Conservation (phyloP, 2,797 vertebrate genomes). For the Podarcis lilfordi region DNA sequence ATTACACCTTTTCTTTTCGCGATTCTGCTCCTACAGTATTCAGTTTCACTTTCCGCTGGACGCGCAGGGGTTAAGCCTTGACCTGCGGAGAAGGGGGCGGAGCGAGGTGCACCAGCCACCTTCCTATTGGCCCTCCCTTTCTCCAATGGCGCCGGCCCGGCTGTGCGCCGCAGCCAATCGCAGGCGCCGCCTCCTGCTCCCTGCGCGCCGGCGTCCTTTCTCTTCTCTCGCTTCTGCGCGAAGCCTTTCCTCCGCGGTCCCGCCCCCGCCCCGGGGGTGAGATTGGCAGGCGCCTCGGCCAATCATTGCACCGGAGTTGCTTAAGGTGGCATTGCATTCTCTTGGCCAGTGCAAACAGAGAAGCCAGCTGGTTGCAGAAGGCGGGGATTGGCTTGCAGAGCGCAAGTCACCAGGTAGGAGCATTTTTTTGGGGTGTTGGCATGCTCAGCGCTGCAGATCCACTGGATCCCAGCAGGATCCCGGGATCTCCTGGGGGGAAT, state of each 20-base stretch:
- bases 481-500: not conserved
- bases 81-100: fast-evolving
- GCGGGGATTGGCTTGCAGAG: not conserved
- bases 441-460: not conserved
- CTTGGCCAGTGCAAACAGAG: too few relatives aligned
- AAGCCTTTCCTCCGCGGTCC: not conserved
- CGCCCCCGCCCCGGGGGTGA: not conserved
- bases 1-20: too few relatives aligned
- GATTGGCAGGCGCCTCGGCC: not conserved
- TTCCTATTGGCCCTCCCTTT: not conserved
- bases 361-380: not conserved
- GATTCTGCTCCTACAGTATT: too few relatives aligned
- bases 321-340: not conserved
- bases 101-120: not conserved
- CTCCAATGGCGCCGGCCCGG: not conserved
- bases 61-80: not conserved
- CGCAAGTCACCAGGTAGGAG: not conserved
- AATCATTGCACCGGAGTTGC: not conserved
- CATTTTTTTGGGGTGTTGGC: not conserved
- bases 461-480: not conserved
- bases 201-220: not conserved
- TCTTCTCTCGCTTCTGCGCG: not conserved
- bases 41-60: not conserved
- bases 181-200: not conserved
- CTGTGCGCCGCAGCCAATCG: not conserved